A percentile compares a stretch with the other conserved stretches of the same genome.
These are phyloP conservation scores for Scaptomyza reducta DNA, from an alignment of 2,888 invertebrate genomes.

Conservation along the genomic window DNA sequence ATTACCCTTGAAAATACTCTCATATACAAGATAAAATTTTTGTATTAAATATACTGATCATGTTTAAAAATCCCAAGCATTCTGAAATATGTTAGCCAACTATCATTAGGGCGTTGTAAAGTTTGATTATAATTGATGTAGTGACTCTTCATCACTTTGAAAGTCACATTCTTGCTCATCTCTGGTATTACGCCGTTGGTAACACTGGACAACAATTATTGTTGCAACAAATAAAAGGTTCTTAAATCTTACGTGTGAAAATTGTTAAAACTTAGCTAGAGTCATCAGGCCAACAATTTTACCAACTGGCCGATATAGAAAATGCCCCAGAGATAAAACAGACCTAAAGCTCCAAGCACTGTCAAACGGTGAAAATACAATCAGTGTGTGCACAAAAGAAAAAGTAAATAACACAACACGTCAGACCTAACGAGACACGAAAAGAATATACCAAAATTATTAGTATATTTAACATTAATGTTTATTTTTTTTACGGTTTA, in stretches of 20 bases:
- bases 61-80: neutral
- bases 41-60: neutral
- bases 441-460: conserved; percentile 37
- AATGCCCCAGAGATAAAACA: conserved; percentile 52
- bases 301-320: conserved; percentile 23
- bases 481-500: conserved; percentile 8
- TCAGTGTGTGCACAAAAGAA: conserved; percentile 57
- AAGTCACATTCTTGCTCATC: conserved; percentile 27
- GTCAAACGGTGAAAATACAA: conserved; percentile 37
- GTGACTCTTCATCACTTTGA: conserved; percentile 18
- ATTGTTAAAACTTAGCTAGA: conserved; percentile 20
- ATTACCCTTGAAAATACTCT: neutral
- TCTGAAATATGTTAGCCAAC: neutral
- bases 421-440: conserved; percentile 55
- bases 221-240: conserved; percentile 55
- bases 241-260: conserved; percentile 71
- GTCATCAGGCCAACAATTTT: conserved; percentile 15
- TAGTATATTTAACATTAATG: conserved; percentile 23
- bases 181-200: conserved; percentile 19
- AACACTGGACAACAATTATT: conserved; percentile 48
- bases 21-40: neutral
- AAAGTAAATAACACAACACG: conserved; percentile 76
- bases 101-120: neutral
- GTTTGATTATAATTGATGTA: neutral
- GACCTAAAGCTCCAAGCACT: conserved; percentile 17